Conservation (phyloP, 2,888 invertebrate genomes). For the Drosophila emarginata region DNA sequence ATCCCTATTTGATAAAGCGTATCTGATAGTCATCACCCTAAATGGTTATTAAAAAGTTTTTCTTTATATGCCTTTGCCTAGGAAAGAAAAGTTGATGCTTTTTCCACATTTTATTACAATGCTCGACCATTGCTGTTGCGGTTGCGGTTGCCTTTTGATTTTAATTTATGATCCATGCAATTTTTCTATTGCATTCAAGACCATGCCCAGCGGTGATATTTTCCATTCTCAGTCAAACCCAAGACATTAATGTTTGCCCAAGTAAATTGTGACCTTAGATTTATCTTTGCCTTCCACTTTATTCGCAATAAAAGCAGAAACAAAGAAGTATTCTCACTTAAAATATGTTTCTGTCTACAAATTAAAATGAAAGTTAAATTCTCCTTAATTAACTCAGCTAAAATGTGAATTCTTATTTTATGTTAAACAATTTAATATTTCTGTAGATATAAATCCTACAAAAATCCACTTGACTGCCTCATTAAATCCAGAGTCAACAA, state of each 20-base stretch:
- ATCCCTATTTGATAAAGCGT: background rate
- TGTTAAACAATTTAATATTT: conserved; percentile 1
- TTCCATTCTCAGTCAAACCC: conserved; percentile 8
- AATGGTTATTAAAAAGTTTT: background rate
- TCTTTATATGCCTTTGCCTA: conserved; percentile 26
- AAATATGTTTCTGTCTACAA: background rate
- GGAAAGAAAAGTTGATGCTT: background rate
- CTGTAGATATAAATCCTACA: background rate
- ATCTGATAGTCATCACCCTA: background rate
- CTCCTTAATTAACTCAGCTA: background rate
- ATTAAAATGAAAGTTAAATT: background rate
- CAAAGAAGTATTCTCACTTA: background rate
- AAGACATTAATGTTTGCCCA: conserved; percentile 37
- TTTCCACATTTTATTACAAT: conserved; percentile 35
- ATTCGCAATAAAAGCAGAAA: background rate
- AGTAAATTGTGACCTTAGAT: conserved; percentile 19
- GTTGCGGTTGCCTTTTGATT: conserved; percentile 39
- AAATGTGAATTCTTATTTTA: background rate
- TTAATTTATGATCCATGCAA: conserved; percentile 60
- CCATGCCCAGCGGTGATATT: conserved; percentile 37
- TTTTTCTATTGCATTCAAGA: conserved; percentile 31
- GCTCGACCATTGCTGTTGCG: conserved; percentile 2
- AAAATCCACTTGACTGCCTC: conserved; percentile 3
- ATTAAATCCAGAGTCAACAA: conserved; percentile 1
- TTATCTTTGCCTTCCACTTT: background rate